Percentiles rank a stretch among this genome's conserved stretches.
phyloP scores from a whole-genome alignment of 2,113 vertebrate species.

The Corythornis madagascariensis region DNA sequence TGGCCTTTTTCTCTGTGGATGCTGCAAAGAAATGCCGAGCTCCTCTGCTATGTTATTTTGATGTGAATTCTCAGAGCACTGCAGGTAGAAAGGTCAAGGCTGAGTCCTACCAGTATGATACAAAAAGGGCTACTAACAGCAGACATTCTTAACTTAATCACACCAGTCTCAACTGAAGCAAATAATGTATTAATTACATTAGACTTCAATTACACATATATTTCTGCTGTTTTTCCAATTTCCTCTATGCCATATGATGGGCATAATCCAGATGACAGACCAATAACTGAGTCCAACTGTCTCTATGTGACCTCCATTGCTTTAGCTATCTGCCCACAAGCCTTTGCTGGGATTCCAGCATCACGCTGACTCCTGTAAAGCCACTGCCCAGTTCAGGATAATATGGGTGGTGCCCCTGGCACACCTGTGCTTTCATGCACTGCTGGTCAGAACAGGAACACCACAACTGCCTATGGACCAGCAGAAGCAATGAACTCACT shows the following conservation, averaged over 20 bases:
- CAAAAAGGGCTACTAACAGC: not conserved
- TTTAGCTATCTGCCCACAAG: not conserved
- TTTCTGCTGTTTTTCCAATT: not conserved
- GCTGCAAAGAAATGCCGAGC: not conserved
- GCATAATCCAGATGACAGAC: not conserved
- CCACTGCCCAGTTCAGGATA: not conserved
- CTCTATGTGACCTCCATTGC: not conserved
- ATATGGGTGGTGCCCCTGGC: not conserved
- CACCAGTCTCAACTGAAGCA: not conserved
- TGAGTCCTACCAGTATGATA: not conserved
- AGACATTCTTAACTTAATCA: not conserved
- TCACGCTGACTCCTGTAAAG: not conserved
- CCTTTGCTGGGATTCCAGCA: not conserved
- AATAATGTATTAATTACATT: not conserved
- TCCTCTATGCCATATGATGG: fast-evolving
- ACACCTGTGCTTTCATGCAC: fast-evolving
- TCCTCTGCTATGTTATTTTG: not conserved
- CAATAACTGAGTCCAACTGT: not conserved
- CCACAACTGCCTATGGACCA: not conserved
- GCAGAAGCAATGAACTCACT: not conserved
- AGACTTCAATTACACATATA: not conserved
- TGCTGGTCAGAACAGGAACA: not conserved
- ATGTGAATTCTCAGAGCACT: not conserved
- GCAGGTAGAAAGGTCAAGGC: not conserved
- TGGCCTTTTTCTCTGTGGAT: not conserved